These are phyloP conservation scores for Bombycilla garrulus DNA, from an alignment of 2,113 vertebrate genomes.

Conservation along the genomic window DNA sequence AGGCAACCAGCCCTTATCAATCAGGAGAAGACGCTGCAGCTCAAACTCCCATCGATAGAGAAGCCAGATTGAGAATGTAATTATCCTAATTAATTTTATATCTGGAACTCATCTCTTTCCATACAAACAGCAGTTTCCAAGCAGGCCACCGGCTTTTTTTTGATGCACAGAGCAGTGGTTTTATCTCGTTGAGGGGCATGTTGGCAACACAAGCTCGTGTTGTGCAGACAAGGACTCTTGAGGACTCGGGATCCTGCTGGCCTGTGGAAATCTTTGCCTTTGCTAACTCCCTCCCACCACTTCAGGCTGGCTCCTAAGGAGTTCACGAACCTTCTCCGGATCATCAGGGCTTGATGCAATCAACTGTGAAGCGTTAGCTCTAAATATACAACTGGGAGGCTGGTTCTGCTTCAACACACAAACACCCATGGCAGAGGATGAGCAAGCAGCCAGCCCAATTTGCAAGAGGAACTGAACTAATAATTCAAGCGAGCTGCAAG, in stretches of 20 bases:
- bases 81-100: constrained; percentile 49
- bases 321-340: constrained; percentile 33
- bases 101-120: not conserved
- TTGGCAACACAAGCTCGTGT: not conserved
- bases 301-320: not conserved
- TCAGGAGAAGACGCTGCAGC: not conserved
- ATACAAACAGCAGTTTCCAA: not conserved
- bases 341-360: constrained; percentile 42
- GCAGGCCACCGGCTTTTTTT: not conserved
- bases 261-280: not conserved
- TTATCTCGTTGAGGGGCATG: not conserved
- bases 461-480: not conserved
- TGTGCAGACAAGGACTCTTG: not conserved
- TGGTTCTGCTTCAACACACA: constrained; percentile 23
- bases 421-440: not conserved
- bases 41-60: not conserved
- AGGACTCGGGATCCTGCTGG: not conserved
- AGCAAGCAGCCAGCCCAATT: not conserved
- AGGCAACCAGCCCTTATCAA: constrained; percentile 12
- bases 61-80: constrained; percentile 47
- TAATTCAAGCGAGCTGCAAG: not conserved
- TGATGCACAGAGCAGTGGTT: not conserved
- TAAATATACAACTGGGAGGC: constrained; percentile 51
- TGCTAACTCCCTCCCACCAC: constrained; percentile 13
- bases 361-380: constrained; percentile 53